Percentiles rank a stretch among this genome's conserved stretches.
Evolutionary conservation across 2,888 invertebrate species (phyloP).

Genomic region (Netelia melanura): DNA sequence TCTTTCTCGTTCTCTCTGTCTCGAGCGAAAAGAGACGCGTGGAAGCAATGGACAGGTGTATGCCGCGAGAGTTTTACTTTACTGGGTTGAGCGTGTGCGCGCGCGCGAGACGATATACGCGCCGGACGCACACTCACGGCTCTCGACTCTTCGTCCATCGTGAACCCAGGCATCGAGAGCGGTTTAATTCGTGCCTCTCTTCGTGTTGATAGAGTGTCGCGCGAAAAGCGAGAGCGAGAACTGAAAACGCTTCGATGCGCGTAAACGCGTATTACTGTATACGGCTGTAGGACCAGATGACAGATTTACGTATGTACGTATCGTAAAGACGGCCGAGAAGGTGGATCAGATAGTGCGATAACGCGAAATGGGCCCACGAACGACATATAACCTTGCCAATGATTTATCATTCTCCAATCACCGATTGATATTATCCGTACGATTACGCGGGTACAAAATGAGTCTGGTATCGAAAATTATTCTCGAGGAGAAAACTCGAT

Average conservation of each 20-base stretch:
- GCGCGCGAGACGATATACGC: not conserved
- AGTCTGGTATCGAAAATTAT: too few relatives aligned
- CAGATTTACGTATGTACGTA: not conserved
- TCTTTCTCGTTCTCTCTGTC: not conserved
- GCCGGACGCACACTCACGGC: conserved; percentile 1
- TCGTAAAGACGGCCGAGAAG: not conserved
- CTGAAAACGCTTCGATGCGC: not conserved
- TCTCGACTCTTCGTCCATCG: not conserved
- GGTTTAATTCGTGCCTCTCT: conserved; percentile 22
- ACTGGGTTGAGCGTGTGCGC: conserved; percentile 47
- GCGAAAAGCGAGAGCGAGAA: conserved; percentile 50
- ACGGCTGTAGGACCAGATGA: not conserved
- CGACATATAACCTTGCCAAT: not conserved
- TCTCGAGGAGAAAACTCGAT: not conserved
- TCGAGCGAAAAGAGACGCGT: conserved; percentile 51
- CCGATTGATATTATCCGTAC: not conserved
- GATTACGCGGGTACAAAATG: too few relatives aligned
- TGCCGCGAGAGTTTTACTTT: conserved; percentile 54
- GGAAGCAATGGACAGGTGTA: conserved; percentile 65
- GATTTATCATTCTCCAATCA: conserved; percentile 1
- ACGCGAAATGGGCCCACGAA: conserved; percentile 3
- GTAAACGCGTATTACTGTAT: not conserved
- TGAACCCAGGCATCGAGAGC: not conserved
- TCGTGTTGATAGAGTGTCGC: conserved; percentile 34
- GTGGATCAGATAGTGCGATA: conserved; percentile 28